These are phyloP conservation scores for Elegia similella DNA, from an alignment of 2,888 invertebrate species.

Conservation along the genomic window DNA sequence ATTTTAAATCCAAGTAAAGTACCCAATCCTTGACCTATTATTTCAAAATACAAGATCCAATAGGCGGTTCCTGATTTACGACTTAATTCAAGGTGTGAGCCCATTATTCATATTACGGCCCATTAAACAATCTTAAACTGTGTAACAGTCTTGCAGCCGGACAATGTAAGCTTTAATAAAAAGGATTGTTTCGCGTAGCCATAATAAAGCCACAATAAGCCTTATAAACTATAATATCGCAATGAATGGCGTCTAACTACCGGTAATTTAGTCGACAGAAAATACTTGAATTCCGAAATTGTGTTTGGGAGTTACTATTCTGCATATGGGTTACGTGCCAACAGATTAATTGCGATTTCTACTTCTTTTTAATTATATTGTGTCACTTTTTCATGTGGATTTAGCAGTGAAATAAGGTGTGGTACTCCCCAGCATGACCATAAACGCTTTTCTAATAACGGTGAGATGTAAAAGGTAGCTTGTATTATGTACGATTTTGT, in stretches of 20 bases:
- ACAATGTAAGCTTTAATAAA: slow-evolving; percentile 1
- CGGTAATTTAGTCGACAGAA: not conserved
- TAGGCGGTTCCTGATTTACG: not conserved
- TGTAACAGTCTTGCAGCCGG: not conserved
- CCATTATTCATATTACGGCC: slow-evolving; percentile 2
- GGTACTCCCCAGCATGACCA: too few species aligned
- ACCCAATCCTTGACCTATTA: slow-evolving; percentile 10
- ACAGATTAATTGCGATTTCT: slow-evolving; percentile 22
- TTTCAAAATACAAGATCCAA: not conserved
- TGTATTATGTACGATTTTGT: too few species aligned
- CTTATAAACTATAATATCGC: not conserved
- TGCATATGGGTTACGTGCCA: not conserved
- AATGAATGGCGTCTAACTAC: not conserved
- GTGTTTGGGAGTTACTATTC: too few species aligned
- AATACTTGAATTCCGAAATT: not conserved
- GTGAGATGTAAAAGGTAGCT: too few species aligned
- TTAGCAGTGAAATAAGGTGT: too few species aligned
- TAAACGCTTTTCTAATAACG: too few species aligned
- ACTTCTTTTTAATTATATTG: too few species aligned
- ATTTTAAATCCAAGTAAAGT: too few species aligned
- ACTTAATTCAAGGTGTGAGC: slow-evolving; percentile 9
- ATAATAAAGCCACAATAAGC: not conserved
- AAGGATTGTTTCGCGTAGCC: not conserved
- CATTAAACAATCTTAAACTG: not conserved
- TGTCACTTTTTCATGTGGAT: too few species aligned